Base-by-base conservation (phyloP, 2,888 invertebrate species). In the Cataglyphis albicans region DNA sequence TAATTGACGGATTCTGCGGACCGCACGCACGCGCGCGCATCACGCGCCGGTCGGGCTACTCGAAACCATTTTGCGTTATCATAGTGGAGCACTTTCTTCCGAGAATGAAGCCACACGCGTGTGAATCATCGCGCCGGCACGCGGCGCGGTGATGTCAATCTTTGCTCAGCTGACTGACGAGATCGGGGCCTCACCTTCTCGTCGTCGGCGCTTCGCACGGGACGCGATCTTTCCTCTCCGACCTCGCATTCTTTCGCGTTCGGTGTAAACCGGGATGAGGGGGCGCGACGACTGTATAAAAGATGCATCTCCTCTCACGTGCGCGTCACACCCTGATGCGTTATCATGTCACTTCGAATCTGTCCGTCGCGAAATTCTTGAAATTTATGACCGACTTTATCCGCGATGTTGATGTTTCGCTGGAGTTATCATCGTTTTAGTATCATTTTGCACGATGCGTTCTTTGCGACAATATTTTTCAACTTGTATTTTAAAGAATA, bases 61-160 rank as follows among this genome's bases (percentile, higher is more conserved):
- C 78, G 41, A 78, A 74, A 76, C 74, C 59, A 73, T 84, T 84
- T 86, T 82, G 74, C 82, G 80, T 81, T 64, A 81, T 84, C 85
- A 75, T 52, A 70, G 48, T 83, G 70, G 74, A 85, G 85, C 70
- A 82, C 88, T 87, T 88, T 88, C 88, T 90, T 89, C 84, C 32
- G 29, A 52, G 57, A 29, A 32, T 35, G 32, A 41, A 61, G 38
- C n/a, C 32, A 82, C 48, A n/a, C 44, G 44, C 18, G 15, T 3
- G 44, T 91, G 90, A 91, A 86, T 91, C 90, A 90, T 25, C 86
- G 84, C 63, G 57, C 65, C 75, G 90, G 89, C 86, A 89, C 86
- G 88, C 88, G 44, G 78, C 72, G 52, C 52, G 89, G 67, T 90
- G 90, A 91, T 89, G 90, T 91, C 90, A 90, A 89, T 91, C 90